Conservation (phyloP, 2,113 vertebrate species). For the Planiliza haematocheilus region DNA sequence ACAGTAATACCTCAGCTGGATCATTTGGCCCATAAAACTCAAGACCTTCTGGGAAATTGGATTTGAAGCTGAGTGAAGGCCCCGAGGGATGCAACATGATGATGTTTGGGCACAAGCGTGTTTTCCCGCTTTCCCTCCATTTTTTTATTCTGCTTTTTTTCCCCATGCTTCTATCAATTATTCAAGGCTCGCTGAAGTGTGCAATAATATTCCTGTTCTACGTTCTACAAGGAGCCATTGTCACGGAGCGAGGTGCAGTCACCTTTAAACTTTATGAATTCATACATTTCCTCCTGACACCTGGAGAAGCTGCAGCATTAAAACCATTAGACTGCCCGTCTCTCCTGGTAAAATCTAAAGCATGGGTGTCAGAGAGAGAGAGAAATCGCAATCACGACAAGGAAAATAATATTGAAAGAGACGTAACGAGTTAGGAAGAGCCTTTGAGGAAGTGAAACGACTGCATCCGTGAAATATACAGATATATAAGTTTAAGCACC, state of each 20-base stretch:
- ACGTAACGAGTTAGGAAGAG: background rate
- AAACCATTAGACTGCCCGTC: constrained; percentile 13
- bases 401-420: background rate
- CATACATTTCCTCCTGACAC: constrained; percentile 51
- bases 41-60: constrained; percentile 80
- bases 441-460: too few species aligned
- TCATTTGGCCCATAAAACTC: constrained; percentile 77
- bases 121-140: constrained; percentile 16
- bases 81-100: constrained; percentile 64
- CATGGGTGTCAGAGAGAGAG: too few species aligned
- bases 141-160: background rate
- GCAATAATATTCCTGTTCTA: constrained; percentile 42
- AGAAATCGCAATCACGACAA: constrained; percentile 23
- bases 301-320: constrained; percentile 1
- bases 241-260: constrained; percentile 16
- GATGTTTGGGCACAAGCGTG: constrained; percentile 25
- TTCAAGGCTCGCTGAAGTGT: constrained; percentile 51
- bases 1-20: constrained; percentile 73
- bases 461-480: too few species aligned
- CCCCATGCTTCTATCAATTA: constrained; percentile 57
- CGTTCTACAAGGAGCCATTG: constrained; percentile 22
- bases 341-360: constrained; percentile 7
- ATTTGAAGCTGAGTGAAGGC: constrained; percentile 71
- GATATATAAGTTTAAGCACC: constrained; percentile 12
- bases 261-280: constrained; percentile 60